These are phyloP conservation scores for Temnothorax unifasciatus DNA, from an alignment of 2,888 invertebrate genomes.

Conservation along the genomic window DNA sequence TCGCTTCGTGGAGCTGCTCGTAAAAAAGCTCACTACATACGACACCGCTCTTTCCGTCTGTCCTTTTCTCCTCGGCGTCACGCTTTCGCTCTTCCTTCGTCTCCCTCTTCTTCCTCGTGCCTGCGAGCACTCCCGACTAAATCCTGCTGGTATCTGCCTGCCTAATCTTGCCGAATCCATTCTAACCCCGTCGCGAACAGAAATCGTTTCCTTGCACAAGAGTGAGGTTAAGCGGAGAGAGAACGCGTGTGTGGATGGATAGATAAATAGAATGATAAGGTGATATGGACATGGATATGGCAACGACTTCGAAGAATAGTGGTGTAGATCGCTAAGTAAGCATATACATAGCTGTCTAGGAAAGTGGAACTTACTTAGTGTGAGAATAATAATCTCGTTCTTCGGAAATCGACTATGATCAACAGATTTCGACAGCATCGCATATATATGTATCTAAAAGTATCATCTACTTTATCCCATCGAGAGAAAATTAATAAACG, in stretches of 20 bases:
- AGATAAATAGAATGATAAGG: slow-evolving; percentile 44
- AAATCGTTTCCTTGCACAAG: slow-evolving; percentile 46
- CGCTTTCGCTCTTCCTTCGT: not conserved
- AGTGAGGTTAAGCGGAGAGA: not conserved
- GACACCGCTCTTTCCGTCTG: slow-evolving; percentile 31
- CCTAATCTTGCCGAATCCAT: slow-evolving; percentile 60
- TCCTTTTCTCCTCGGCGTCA: slow-evolving; percentile 13
- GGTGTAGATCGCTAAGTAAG: slow-evolving; percentile 7
- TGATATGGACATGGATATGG: slow-evolving; percentile 9
- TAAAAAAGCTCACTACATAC: slow-evolving; percentile 65
- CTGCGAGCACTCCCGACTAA: slow-evolving; percentile 29
- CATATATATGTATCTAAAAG: not conserved
- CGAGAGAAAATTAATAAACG: not conserved
- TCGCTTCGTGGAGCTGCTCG: slow-evolving; percentile 59
- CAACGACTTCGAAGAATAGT: not conserved
- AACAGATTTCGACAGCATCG: not conserved
- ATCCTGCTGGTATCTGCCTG: slow-evolving; percentile 54
- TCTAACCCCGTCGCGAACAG: slow-evolving; percentile 37
- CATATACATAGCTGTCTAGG: not conserved
- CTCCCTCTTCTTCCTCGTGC: not conserved
- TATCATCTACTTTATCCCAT: not conserved
- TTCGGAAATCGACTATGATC: not conserved
- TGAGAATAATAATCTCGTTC: not conserved
- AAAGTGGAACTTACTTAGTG: not conserved
- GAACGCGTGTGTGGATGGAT: slow-evolving; percentile 16